Percentiles rank a stretch among this genome's conserved stretches.
phyloP scores from a whole-genome alignment of 1,140 invertebrate genomes.

The Nebria ingens region DNA sequence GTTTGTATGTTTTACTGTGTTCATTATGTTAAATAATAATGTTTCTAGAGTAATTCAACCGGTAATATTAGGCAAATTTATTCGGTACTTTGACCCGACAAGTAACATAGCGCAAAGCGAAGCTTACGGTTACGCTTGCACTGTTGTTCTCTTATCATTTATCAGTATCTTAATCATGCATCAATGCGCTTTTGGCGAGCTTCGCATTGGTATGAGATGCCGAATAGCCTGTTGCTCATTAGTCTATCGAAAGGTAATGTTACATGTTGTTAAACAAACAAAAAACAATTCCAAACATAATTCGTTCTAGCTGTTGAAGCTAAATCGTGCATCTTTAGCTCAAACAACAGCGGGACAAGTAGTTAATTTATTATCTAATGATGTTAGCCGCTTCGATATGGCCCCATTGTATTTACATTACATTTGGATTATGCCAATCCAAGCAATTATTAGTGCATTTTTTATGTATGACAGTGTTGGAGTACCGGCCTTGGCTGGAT shows the following conservation, averaged over 20 bases:
- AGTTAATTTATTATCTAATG: conserved; percentile 68
- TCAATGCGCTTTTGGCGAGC: conserved; percentile 33
- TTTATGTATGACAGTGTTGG: conserved; percentile 51
- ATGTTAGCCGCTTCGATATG: conserved; percentile 47
- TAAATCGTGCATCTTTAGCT: conserved; percentile 20
- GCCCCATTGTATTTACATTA: conserved; percentile 46
- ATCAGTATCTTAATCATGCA: conserved; percentile 34
- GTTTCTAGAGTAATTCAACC: conserved; percentile 33
- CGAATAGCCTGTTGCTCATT: conserved; percentile 42
- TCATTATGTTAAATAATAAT: conserved; percentile 21
- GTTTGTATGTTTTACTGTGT: not conserved
- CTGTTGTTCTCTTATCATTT: conserved; percentile 34
- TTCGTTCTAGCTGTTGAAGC: conserved; percentile 25
- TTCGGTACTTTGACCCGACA: conserved; percentile 38
- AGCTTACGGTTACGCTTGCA: conserved; percentile 37
- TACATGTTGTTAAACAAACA: too few species aligned
- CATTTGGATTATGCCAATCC: conserved; percentile 64
- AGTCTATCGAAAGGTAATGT: conserved; percentile 42
- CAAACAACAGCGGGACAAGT: conserved; percentile 51
- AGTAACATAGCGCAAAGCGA: conserved; percentile 24
- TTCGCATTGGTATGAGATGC: conserved; percentile 42
- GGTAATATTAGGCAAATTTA: conserved; percentile 33
- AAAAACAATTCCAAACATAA: too few species aligned
- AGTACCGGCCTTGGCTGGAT: conserved; percentile 46
- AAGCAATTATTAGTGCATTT: conserved; percentile 48